A percentile compares a stretch with the other conserved stretches of the same genome.
Evolutionary conservation across 2,113 vertebrate species (phyloP).

Genomic region (Cygnus atratus): DNA sequence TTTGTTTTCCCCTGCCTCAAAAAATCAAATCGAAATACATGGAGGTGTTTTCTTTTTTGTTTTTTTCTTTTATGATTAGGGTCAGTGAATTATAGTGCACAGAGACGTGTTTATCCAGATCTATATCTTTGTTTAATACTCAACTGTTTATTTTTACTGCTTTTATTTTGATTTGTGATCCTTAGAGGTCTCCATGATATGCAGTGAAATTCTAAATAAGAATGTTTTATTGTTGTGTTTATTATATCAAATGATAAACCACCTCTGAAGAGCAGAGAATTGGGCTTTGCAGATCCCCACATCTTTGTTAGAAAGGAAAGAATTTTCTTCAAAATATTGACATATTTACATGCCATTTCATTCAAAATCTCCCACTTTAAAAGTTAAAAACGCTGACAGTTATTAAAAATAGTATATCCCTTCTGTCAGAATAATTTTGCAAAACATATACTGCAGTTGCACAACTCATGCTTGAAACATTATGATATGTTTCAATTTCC

Average conservation of each 20-base stretch:
- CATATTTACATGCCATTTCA: background rate
- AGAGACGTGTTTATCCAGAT: background rate
- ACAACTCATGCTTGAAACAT: background rate
- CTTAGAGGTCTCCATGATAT: background rate
- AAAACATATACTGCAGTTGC: background rate
- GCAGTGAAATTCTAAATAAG: background rate
- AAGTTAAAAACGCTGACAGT: background rate
- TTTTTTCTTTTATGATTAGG: background rate
- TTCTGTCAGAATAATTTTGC: constrained; percentile 13
- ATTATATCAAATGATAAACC: background rate
- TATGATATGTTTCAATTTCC: background rate
- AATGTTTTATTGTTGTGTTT: background rate
- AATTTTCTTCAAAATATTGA: background rate
- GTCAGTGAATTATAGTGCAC: background rate
- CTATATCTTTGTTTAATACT: constrained; percentile 5
- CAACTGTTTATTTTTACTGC: background rate
- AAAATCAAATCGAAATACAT: constrained; percentile 6
- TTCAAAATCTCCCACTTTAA: background rate
- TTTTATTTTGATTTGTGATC: constrained; percentile 35
- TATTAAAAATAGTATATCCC: constrained; percentile 4
- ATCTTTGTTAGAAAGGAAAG: background rate
- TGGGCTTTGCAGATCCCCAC: background rate
- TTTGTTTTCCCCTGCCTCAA: background rate
- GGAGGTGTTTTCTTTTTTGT: background rate
- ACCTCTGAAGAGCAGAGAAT: background rate